Conservation (phyloP, 2,888 invertebrate genomes). For the Aricia artaxerxes region DNA sequence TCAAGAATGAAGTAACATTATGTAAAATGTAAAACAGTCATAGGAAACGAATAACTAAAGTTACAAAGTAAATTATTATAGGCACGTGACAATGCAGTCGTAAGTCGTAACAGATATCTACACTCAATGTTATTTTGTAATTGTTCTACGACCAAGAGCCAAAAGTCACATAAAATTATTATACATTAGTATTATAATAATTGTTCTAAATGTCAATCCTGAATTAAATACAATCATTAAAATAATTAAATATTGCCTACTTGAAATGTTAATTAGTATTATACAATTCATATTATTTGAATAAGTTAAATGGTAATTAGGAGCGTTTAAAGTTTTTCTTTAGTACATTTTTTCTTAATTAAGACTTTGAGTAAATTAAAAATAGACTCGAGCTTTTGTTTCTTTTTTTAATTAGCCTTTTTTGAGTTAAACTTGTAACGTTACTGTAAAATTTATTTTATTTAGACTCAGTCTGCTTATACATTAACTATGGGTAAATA, state of each 20-base stretch:
- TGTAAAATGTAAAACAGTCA: slow-evolving; percentile 37
- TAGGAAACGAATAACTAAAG: slow-evolving; percentile 43
- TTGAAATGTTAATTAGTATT: slow-evolving; percentile 13
- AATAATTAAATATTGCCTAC: slow-evolving; percentile 6
- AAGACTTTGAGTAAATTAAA: background rate
- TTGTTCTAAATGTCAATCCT: background rate
- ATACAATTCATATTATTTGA: slow-evolving; percentile 12
- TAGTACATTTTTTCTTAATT: background rate
- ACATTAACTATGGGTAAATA: too few relatives aligned
- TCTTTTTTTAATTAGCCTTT: background rate
- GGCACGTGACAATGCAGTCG: slow-evolving; percentile 21
- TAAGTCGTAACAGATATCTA: background rate
- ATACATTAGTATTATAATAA: background rate
- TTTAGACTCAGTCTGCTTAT: background rate
- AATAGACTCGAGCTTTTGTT: background rate
- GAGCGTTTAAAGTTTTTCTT: background rate
- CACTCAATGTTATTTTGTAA: background rate
- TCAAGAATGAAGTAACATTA: slow-evolving; percentile 42
- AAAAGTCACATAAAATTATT: background rate
- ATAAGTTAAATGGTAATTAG: background rate
- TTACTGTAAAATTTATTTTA: background rate
- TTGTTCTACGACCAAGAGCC: background rate
- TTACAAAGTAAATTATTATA: slow-evolving; percentile 49
- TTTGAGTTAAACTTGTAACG: background rate
- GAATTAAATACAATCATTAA: background rate